Conservation (phyloP, 37 sponge, comb jelly and placozoan genomes). For the Axinella damicornis region DNA sequence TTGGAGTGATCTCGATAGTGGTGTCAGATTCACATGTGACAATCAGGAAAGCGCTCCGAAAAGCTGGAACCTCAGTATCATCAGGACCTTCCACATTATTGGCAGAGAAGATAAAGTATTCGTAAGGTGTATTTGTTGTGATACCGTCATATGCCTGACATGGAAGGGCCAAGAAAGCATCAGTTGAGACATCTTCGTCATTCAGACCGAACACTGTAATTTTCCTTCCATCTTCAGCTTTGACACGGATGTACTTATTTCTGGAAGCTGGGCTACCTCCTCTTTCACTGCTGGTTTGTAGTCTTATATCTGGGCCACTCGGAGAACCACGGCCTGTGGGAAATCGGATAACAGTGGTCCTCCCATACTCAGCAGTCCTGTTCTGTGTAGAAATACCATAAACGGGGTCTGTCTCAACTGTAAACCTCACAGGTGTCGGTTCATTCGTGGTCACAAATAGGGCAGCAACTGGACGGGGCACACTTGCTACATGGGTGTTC, state of each 20-base stretch:
- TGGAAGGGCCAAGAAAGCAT: constrained; percentile 58
- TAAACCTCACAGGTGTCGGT: not conserved
- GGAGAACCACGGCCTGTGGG: too few species aligned
- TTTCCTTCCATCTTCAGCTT: not conserved
- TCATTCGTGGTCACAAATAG: constrained; percentile 37
- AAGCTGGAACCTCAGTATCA: not conserved
- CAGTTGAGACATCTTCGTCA: constrained; percentile 33
- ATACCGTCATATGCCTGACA: not conserved
- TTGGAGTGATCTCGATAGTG: not conserved
- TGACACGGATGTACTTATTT: constrained; percentile 23
- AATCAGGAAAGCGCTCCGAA: constrained; percentile 16
- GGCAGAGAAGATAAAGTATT: constrained; percentile 33
- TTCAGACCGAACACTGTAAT: constrained; percentile 36
- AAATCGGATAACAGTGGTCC: too few species aligned
- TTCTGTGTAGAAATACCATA: too few species aligned
- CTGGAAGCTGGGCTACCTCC: not conserved
- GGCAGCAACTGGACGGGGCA: not conserved
- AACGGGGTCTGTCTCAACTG: not conserved
- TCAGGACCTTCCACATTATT: not conserved
- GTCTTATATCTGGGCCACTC: too few species aligned
- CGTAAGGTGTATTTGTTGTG: not conserved
- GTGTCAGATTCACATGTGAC: constrained; percentile 34
- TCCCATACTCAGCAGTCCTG: too few species aligned
- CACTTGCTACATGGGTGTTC: not conserved
- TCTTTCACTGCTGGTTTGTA: too few species aligned